phyloP scores from a whole-genome alignment of 2,113 vertebrate species.

The Pandion haliaetus region DNA sequence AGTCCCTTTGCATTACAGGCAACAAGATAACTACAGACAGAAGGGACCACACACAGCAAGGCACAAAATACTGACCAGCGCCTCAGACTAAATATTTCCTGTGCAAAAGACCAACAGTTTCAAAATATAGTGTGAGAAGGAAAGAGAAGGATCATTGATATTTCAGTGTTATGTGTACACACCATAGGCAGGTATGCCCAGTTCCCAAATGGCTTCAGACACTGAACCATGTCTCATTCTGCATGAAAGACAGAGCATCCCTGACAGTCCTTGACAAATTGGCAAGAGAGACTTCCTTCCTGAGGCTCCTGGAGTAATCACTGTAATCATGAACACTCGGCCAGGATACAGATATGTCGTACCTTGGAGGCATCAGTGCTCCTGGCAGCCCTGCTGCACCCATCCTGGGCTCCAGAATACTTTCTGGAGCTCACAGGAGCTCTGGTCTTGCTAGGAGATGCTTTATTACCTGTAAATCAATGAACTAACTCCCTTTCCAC shows the following conservation, averaged over 20 bases:
- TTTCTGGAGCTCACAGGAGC: background rate
- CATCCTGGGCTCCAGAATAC: background rate
- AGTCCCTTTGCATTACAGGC: background rate
- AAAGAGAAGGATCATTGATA: background rate
- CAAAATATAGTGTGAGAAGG: background rate
- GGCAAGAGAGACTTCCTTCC: background rate
- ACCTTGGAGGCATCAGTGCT: background rate
- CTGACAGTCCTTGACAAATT: background rate
- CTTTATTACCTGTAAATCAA: background rate
- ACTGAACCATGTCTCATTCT: background rate
- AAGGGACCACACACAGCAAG: background rate
- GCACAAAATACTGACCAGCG: background rate
- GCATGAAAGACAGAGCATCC: background rate
- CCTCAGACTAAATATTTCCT: background rate
- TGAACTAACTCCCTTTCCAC: background rate
- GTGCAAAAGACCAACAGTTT: background rate
- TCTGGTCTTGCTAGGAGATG: background rate
- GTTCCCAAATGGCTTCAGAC: background rate
- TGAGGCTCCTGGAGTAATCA: background rate
- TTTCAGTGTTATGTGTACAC: background rate
- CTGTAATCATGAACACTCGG: background rate
- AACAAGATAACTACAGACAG: background rate
- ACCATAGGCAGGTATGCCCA: background rate
- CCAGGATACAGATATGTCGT: background rate
- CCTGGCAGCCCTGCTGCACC: background rate